Base-by-base conservation (phyloP, 2,888 invertebrate species). In the Epiblema foenella region DNA sequence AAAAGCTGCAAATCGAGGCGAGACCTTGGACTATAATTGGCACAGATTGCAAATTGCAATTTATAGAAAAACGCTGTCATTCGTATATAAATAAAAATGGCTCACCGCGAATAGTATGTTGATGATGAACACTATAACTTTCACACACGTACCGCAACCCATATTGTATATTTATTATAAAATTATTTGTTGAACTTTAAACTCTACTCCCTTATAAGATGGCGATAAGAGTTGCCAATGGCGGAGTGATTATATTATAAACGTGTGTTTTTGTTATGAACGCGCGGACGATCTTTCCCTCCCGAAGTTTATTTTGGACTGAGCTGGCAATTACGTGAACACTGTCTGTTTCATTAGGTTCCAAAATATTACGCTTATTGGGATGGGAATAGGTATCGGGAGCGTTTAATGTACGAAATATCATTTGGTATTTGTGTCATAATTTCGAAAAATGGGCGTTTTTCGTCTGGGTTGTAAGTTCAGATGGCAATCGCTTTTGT, bases 21-120 rank as follows among this genome's bases (percentile, higher is more conserved):
- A 17, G 64, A 54, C 64, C 64, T 65, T 65, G 54, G 11, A 39
- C 33, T n/a, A 10, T 37, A 37, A 39, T 4, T 37, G 58, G 29
- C 18, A 17, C 10, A 10, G 15, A 12, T 24, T 29, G 10, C 15
- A n/a, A n/a, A n/a, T n/a, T 39, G 33, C n/a, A 37, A 17, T 33
- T n/a, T 17, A 37, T 8, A n/a, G n/a, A 7, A 46, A 46, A 46
- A 15, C 39, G 2, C n/a, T n/a, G 46, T n/a, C 46, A 46, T 33
- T 33, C 46, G 46, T 8, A 17, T 17, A 17, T 11, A 12, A 46
- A 20, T 15, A 39, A 33, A 5, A 7, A 1, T 18, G 39, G 62
- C 69, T 69, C 64, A 69, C 69, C 52, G 69, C 64, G 46, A 71
- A 66, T 17, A 71, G 17, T 24, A 71, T 52, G 60, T 71, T 71